phyloP scores from a whole-genome alignment of 2,113 vertebrate genomes.

The Alaudala cheleensis region DNA sequence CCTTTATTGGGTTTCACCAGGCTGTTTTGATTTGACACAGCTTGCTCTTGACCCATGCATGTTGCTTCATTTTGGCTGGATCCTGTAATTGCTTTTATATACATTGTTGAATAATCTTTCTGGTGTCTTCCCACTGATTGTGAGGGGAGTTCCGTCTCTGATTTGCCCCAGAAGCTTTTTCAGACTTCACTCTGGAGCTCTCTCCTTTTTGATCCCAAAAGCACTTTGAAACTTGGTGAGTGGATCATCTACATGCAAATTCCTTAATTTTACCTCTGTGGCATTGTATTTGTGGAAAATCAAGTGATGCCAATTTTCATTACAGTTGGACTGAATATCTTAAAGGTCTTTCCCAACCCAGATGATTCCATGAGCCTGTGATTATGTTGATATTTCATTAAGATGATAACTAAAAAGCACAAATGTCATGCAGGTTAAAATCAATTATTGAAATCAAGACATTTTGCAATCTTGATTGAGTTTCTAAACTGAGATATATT shows the following conservation, averaged over 20 bases:
- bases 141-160: neutral
- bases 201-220: conserved; percentile 9
- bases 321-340: neutral
- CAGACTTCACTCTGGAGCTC: neutral
- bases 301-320: neutral
- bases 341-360: neutral
- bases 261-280: neutral
- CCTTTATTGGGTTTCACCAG: neutral
- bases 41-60: neutral
- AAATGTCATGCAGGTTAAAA: neutral
- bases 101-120: neutral
- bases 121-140: neutral
- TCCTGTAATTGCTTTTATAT: neutral
- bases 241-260: conserved; percentile 11
- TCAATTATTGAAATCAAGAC: conserved; percentile 11
- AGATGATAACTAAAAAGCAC: neutral
- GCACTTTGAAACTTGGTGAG: neutral
- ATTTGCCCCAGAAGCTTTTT: neutral
- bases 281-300: neutral
- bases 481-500: neutral
- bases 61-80: neutral
- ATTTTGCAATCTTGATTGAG: neutral
- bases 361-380: neutral
- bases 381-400: neutral
- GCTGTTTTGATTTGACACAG: neutral